Evolutionary conservation across 2,113 vertebrate genomes (phyloP), one percentile per base, ranked within the genome.

Genomic region (Pseudorasbora parva): DNA sequence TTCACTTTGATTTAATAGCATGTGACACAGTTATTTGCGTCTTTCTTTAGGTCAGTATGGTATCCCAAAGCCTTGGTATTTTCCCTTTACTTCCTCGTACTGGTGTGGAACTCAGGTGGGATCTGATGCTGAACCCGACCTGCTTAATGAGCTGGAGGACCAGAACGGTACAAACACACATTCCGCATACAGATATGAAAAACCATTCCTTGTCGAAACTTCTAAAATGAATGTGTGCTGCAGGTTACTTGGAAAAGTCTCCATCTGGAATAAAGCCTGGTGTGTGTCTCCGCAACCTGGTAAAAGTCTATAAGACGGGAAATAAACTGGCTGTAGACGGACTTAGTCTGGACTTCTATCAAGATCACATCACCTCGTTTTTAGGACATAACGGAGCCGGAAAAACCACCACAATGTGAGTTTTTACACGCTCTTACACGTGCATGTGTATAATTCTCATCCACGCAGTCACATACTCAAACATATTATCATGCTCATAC

Each of bases 371-470:
- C 89, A 98, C 97, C 8, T 99, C 98, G 2, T 99, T 99, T 82
- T 91, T 99, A n/a, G 98, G 98, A 74, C 98, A 99, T 90, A 99
- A 99, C 6, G 98, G 98, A 90, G 98, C 98, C 0, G 98, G 98
- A 14, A 99, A 99, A 93, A 99, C 98, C 0, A 99, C 98, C 69
- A 99, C 97, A 19, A 98, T 99, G 98, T 98, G 95, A 96, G 97
- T 84, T 5, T 17, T 62, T 17, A 75, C 17, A 12, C 17, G 6
- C 23, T 69, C 30, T 17, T 41, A 30, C 17, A 69, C 3, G 5
- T 8, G 51, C 17, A 54, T 54, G 17, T 54, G 51, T 54, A 2
- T 54, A 54, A 21, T 21, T 1, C 6, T 54, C 6, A 54, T 54
- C 17, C 19, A 21, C 2, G 7, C 19, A 54, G 17, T 54, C 51